phyloP scores from a whole-genome alignment of 23 tunicate genomes.

The Ascidia mentula region DNA sequence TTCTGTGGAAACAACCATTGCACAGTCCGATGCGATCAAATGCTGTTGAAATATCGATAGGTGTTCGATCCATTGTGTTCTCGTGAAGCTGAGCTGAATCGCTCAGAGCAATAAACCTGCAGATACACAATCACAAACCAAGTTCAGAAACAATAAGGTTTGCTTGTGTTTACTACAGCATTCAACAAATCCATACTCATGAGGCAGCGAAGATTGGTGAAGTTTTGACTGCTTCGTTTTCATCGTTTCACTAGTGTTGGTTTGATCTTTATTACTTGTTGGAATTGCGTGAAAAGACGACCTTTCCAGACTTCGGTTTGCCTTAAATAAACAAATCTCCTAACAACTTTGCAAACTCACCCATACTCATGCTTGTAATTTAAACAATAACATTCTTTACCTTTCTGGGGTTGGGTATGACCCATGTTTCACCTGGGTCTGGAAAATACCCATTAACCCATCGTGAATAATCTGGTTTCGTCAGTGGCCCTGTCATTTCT shows the following conservation, averaged over 20 bases:
- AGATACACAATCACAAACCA: not conserved
- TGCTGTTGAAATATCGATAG: conserved; percentile 23
- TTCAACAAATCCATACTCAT: not conserved
- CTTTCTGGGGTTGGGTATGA: too few relatives aligned
- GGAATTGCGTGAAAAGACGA: not conserved
- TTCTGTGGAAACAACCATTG: conserved; percentile 72
- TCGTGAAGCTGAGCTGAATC: conserved; percentile 1
- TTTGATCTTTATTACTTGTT: not conserved
- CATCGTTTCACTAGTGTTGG: not conserved
- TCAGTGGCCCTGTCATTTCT: conserved; percentile 17
- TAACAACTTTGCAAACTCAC: not conserved
- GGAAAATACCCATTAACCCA: conserved; percentile 28
- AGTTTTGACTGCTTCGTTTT: not conserved
- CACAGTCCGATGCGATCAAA: conserved; percentile 72
- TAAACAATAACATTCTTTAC: too few relatives aligned
- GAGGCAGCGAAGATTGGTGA: not conserved
- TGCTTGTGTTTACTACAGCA: too few relatives aligned
- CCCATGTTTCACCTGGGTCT: not conserved
- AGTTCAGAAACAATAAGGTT: too few relatives aligned
- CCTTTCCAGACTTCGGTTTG: not conserved
- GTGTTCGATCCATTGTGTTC: not conserved
- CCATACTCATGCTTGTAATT: too few relatives aligned
- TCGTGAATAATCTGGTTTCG: conserved; percentile 71
- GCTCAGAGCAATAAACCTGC: conserved; percentile 9
- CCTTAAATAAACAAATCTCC: not conserved